Evolutionary conservation across 2,113 vertebrate genomes (phyloP), one percentile per base, ranked within the genome.

Genomic region (Ageneiosus marmoratus): DNA sequence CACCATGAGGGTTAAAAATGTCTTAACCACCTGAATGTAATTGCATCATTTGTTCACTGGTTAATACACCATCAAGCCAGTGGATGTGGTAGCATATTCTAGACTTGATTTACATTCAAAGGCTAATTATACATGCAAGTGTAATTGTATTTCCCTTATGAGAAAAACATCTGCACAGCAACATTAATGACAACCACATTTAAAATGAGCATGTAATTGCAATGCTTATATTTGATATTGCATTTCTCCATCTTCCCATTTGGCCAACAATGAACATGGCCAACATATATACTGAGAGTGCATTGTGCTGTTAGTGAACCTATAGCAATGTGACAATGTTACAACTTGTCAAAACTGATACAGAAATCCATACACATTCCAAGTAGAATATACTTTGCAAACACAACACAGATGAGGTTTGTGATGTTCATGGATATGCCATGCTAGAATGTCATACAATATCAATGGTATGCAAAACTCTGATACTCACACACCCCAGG

Each of bases 381-480:
- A 12, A 41, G 65, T 12, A 41, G 27, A 70, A 34, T 75, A 46
- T 56, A 60, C 65, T 75, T 70, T 77, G 74, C 70, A 70, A 65
- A 65, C 55, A 77, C 20, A 37, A 84, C 56, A 81, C 81, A 78
- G 72, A 80, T 62, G 37, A 55, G 62, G 27, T 74, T 46, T 51
- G 73, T 80, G 82, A 77, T 80, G 76, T 82, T 86, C 12, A 65
- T 86, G 85, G 73, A 62, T 84, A 82, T 77, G 78, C 73, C 77
- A 83, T 85, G 87, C 81, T 73, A 55, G 24, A 67, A 27, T 76
- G 74, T n/a, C 78, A 62, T 24, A 56, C 75, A 63, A 77, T 75
- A 82, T 79, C 63, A 58, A 69, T 22, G 41, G 16, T 0, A 41
- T 65, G 65, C 12, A 69, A 80, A 18, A 77, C 5, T 50, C 1